Conservation (phyloP, 2,113 vertebrate species). For the Sceloporus undulatus region DNA sequence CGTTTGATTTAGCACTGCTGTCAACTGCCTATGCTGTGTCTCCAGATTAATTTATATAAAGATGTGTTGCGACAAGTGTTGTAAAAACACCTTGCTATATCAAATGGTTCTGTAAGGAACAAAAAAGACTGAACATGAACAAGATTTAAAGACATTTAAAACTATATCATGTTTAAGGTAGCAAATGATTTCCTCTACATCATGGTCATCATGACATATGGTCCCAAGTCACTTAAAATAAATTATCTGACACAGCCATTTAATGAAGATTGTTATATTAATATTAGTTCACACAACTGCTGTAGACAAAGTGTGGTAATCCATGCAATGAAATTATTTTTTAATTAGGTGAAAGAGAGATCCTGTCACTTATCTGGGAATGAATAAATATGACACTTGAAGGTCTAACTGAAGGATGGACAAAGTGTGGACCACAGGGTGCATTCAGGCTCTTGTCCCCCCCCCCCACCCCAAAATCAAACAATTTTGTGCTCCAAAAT, state of each 20-base stretch:
- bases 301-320: neutral
- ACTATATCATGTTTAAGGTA: neutral
- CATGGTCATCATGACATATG: neutral
- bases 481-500: too few relatives aligned
- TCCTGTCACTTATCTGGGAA: neutral
- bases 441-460: too few relatives aligned
- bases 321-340: neutral
- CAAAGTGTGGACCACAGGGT: too few relatives aligned
- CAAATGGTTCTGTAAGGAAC: neutral
- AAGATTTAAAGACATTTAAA: too few relatives aligned
- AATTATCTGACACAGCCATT: neutral
- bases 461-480: too few relatives aligned
- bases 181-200: constrained; percentile 7
- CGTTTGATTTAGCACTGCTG: neutral
- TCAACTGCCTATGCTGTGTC: neutral
- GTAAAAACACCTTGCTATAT: neutral
- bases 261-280: neutral
- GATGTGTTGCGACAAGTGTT: neutral
- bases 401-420: neutral
- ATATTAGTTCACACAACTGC: neutral
- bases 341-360: neutral
- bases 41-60: neutral
- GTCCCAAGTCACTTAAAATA: neutral
- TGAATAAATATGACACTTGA: constrained; percentile 7
- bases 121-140: neutral